Evolutionary conservation across 2,797 vertebrate genomes (phyloP).

Genomic region (Syngnathus rostellatus): DNA sequence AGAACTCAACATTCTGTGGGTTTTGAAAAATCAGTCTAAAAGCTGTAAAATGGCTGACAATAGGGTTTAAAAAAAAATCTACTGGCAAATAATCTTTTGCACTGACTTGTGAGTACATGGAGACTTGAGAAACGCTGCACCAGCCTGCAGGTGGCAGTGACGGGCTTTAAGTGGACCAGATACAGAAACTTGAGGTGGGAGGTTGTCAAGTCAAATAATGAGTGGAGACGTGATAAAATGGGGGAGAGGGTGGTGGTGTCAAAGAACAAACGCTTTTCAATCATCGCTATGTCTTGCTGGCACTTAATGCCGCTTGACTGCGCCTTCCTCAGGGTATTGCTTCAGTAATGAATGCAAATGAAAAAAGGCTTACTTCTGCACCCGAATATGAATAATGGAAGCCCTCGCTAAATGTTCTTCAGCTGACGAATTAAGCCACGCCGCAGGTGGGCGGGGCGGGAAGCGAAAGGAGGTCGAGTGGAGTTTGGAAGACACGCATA

Average conservation of each 20-base stretch:
- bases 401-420: slow-evolving; percentile 48
- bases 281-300: slow-evolving; percentile 38
- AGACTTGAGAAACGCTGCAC: not conserved
- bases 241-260: not conserved
- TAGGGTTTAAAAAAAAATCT: too few species aligned
- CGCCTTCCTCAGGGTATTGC: slow-evolving; percentile 53
- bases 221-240: slow-evolving; percentile 14
- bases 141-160: slow-evolving; percentile 51
- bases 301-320: slow-evolving; percentile 57
- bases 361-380: slow-evolving; percentile 55
- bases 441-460: slow-evolving; percentile 14
- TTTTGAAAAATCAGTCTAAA: too few species aligned
- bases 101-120: too few species aligned
- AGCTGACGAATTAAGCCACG: slow-evolving; percentile 44
- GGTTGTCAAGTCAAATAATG: slow-evolving; percentile 17
- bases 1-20: too few species aligned
- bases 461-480: slow-evolving; percentile 11
- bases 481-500: slow-evolving; percentile 27
- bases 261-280: slow-evolving; percentile 28
- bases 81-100: too few species aligned
- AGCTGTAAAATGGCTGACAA: too few species aligned
- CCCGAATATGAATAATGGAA: slow-evolving; percentile 68
- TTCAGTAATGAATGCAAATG: slow-evolving; percentile 70
- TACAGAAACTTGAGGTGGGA: slow-evolving; percentile 19
- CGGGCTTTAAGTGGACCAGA: slow-evolving; percentile 15